Base-by-base conservation (phyloP, 2,797 vertebrate genomes). In the Morus bassanus region DNA sequence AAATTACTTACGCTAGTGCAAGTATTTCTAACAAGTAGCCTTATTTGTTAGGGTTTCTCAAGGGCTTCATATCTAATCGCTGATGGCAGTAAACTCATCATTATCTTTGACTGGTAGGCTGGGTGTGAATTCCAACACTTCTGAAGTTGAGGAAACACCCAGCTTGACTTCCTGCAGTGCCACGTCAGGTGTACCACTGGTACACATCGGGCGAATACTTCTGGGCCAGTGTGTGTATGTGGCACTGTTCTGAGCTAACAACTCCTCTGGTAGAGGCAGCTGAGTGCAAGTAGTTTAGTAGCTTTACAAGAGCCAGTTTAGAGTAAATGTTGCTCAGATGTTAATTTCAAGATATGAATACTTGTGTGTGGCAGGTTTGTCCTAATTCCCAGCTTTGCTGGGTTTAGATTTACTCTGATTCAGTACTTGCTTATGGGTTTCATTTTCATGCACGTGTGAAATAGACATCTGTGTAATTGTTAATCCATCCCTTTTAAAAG, bases 171-270 rank as follows among this genome's bases (percentile, higher is more conserved):
- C 61, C 45, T 79, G 45, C 59, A 54, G 46, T n/a, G 69, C 61
- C 78, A 61, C 64, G 30, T 67, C 25, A 37, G 78, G 9, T 28
- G 30, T 59, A 35, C n/a, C 27, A 21, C 60, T 0, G 1, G 15
- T 3, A 8, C 21, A 64, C 18, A 5, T 0, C 1, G 23, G 39
- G 22, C 4, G 0, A 9, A 4, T 37, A 7, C 35, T 60, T 37
- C 10, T 5, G 37, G 73, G 14, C 27, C 68, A 15, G 50, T 19
- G 30, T 39, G 13, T 60, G n/a, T 72, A 21, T 1, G 1, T 53
- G 57, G 33, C 83, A 18, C 37, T 63, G 45, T 24, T 79, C 23
- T 77, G 60, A 80, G 59, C 37, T 85, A 35, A n/a, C 10, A 10
- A 22, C 31, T 93, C n/a, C 30, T 54, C 65, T 51, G 0, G 0